Conservation (phyloP, 1,140 invertebrate genomes). For the Globodera ellingtonae region DNA sequence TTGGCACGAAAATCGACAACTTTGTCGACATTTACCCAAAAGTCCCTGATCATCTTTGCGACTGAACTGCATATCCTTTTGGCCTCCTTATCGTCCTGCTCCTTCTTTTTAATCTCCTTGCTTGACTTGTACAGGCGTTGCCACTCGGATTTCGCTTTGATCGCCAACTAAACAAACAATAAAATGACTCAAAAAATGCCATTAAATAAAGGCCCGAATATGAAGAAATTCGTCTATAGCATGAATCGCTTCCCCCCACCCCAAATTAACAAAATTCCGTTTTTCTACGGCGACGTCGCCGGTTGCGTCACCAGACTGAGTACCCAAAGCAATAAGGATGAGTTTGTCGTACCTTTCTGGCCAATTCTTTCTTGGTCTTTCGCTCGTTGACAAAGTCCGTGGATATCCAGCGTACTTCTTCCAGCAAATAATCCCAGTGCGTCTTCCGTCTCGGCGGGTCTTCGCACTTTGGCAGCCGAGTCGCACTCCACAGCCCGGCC, state of each 20-base stretch:
- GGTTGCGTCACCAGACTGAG: no score
- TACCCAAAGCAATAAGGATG: background rate
- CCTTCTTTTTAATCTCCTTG: slow-evolving; percentile 8
- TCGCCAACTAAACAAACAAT: slow-evolving; percentile 18
- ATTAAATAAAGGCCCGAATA: no score
- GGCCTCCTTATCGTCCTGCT: slow-evolving; percentile 46
- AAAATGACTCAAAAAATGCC: slow-evolving; percentile 5
- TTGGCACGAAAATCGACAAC: slow-evolving; percentile 53
- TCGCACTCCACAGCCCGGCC: slow-evolving; percentile 54
- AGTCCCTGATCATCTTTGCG: slow-evolving; percentile 88
- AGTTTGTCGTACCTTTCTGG: slow-evolving; percentile 77
- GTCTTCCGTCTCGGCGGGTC: slow-evolving; percentile 58
- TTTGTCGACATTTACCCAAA: slow-evolving; percentile 74
- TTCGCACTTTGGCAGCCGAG: slow-evolving; percentile 55
- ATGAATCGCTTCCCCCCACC: no score
- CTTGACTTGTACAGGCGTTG: background rate
- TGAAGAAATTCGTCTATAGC: no score
- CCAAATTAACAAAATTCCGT: no score
- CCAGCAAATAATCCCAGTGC: slow-evolving; percentile 98
- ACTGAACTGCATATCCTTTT: slow-evolving; percentile 81
- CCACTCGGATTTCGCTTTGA: slow-evolving; percentile 36
- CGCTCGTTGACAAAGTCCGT: slow-evolving; percentile 94
- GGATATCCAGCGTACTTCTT: slow-evolving; percentile 97
- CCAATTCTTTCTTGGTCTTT: slow-evolving; percentile 93
- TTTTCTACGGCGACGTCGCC: no score